A percentile compares a stretch with the other conserved stretches of the same genome.
These are phyloP conservation scores for western clawed frog (Xenopus tropicalis) DNA, from an alignment of 2,113 vertebrate species.

Conservation along the genomic window UCB_Xtro_10.0 CM004447.2:31545001-31545500, in stretches of 20 bases:
- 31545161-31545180: too few species aligned
- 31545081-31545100: too few species aligned
- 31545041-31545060: too few species aligned
- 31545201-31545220: slow-evolving; percentile 65
- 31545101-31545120: too few species aligned
- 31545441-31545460: slow-evolving; percentile 62
- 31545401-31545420: slow-evolving; percentile 49
- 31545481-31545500: slow-evolving; percentile 67
- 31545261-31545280: not conserved
- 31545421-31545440: slow-evolving; percentile 62
- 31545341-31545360: not conserved
- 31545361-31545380: slow-evolving; percentile 34
- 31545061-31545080: too few species aligned
- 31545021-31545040: too few species aligned
- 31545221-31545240: slow-evolving; percentile 52
- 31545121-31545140: too few species aligned
- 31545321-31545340: not conserved
- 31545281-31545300: not conserved
- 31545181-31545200: too few species aligned
- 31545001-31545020: too few species aligned
- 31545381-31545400: slow-evolving; percentile 49
- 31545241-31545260: slow-evolving; percentile 54
- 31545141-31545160: too few species aligned
- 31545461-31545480: slow-evolving; percentile 71
- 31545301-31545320: slow-evolving; percentile 1